Base-by-base conservation (phyloP, 2,797 vertebrate genomes). In the Sebastes dallii region DNA sequence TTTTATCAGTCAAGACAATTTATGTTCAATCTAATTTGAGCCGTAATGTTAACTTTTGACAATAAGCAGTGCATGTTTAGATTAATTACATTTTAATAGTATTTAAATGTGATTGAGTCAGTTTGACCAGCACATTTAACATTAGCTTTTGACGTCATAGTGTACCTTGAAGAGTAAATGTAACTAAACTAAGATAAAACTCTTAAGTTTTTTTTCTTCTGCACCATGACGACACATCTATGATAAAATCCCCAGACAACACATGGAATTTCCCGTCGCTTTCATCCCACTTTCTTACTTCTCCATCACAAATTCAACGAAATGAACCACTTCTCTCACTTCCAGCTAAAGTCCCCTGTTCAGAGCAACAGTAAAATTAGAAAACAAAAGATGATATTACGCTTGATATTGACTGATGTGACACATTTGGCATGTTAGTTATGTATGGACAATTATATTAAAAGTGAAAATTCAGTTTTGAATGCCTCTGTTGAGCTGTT, bases 221-320 rank as follows among this genome's bases (percentile, higher is more conserved):
- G 5, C 13, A 61, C 64, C 22, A 14, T 22, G 12, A 18, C n/a
- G 5, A 27, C 20, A 8, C 27, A 29, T 65, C 7, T 20, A 2
- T 27, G 25, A 22, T 29, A 16, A 82, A 72, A 59, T 52, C 46
- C 18, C 8, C 36, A 1, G 1, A 65, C 13, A 10, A 4, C 12
- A 13, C 7, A 65, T 0, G 4, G 36, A 2, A 27, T 24, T 13
- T 54, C 22, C 16, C 4, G 1, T 12, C 8, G 9, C 20, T 62
- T 81, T 13, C 34, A 84, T 83, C 64, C 24, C 61, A 39, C 25
- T 72, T 66, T 69, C 50, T 65, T 56, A 66, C 8, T 16, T 10
- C 16, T 24, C 13, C 39, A 10, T 72, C 11, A 20, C n/a, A n/a
- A 29, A 66, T 50, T 65, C 2, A 62, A 52, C 6, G 8, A 72